These are phyloP conservation scores for Danio jaintianensis DNA, from an alignment of 2,797 vertebrate genomes.

Conservation along the genomic window DNA sequence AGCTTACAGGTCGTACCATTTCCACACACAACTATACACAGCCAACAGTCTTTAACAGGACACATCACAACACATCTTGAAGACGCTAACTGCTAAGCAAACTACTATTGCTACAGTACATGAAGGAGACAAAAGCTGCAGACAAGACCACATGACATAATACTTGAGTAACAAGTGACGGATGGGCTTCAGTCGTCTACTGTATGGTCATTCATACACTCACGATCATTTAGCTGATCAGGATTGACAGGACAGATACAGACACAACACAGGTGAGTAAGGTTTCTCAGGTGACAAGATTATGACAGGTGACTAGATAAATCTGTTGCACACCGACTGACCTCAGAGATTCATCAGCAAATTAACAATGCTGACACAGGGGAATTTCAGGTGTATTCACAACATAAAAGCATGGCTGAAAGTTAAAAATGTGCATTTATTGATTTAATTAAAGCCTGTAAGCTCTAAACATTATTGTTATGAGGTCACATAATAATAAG, in stretches of 20 bases:
- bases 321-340: background rate
- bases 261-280: constrained; percentile 17
- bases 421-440: too few species aligned
- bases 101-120: constrained; percentile 1
- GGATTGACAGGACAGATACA: background rate
- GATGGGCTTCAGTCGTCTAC: background rate
- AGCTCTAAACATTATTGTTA: too few species aligned
- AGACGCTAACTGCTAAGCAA: background rate
- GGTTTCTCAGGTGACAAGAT: constrained; percentile 9
- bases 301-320: constrained; percentile 16
- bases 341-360: background rate
- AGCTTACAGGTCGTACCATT: background rate
- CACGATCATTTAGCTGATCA: constrained; percentile 33
- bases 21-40: constrained; percentile 1
- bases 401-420: too few species aligned
- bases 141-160: background rate
- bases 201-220: background rate
- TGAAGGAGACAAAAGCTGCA: background rate
- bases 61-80: background rate
- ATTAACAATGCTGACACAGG: background rate
- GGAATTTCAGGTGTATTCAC: background rate
- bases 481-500: too few species aligned
- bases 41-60: background rate
- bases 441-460: too few species aligned
- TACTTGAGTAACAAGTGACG: background rate